Evolutionary conservation across 30 jellyfish, hydroid and myxozoan genomes (phyloP), one percentile per base, ranked within the genome.

Genomic region (Aurelia sp.): DNA sequence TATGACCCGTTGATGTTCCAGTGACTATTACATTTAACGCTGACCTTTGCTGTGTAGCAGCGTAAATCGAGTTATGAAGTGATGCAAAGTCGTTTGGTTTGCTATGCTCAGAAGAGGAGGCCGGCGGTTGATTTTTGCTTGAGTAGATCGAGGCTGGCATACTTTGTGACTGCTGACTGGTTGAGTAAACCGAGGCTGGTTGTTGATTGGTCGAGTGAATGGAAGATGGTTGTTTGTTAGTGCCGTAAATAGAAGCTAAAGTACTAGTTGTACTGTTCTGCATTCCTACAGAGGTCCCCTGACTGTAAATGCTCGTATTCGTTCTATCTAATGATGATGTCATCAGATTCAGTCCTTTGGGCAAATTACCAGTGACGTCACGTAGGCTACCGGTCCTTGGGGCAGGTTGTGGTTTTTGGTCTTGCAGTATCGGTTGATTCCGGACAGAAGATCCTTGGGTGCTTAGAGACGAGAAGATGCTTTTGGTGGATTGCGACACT

Each of bases 41-140:
- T 71, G 92, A 69, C 41, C 82, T 68, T 63, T 71, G 78, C 70
- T 82, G 82, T 38, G 92, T 82, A 19, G 92, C 92, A 5, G 86
- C 92, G 59, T 68, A 82, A 16, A 82, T 82, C 16, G 92, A 82
- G 74, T 69, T 82, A 60, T 82, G 92, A 16, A 82, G 84, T 17
- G 92, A 82, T 20, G 92, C 92, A 48, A 82, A 82, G 40, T 82
- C 92, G 13, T 71, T 82, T 17, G 92, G 80, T 15, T 50, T 53
- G 61, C 74, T 24, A 52, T 59, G 72, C 71, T 60, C 74, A 41
- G 78, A 8, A 12, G 44, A 50, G 6, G 72, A 44, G 55, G 2
- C 38, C 31, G 53, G 11, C 27, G 38, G 24, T 67, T 33, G 62
- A 19, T 65, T 67, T 21, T 75, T 67, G 63, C 22, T 44, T 17